A percentile compares a stretch with the other conserved stretches of the same genome.
Conservation (phyloP, 2,113 vertebrate species). For the Gobius niger region DNA sequence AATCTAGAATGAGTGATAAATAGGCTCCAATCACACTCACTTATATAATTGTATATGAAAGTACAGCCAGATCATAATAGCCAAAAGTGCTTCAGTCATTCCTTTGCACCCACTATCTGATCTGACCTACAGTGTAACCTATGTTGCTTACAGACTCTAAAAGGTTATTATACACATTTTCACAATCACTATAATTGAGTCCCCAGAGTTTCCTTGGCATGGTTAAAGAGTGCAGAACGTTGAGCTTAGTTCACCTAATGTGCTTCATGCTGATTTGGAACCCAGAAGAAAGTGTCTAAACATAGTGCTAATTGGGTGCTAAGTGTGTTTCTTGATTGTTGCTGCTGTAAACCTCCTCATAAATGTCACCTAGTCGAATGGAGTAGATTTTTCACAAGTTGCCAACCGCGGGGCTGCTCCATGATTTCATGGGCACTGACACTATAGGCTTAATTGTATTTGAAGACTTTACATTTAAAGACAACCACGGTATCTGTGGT, state of each 20-base stretch:
- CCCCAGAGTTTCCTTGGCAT: background rate
- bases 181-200: background rate
- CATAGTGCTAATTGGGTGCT: slow-evolving; percentile 66
- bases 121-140: no score
- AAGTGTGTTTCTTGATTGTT: slow-evolving; percentile 67
- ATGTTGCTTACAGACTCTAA: no score
- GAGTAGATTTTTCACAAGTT: slow-evolving; percentile 36
- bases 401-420: slow-evolving; percentile 22
- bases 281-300: slow-evolving; percentile 46
- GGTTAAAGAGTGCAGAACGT: slow-evolving; percentile 8
- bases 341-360: slow-evolving; percentile 69
- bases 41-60: no score
- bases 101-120: no score
- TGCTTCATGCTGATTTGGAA: slow-evolving; percentile 1
- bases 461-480: no score
- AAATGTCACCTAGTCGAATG: slow-evolving; percentile 59
- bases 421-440: background rate
- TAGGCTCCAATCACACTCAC: no score
- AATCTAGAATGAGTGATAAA: no score
- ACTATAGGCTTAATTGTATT: background rate
- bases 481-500: no score
- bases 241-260: background rate
- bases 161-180: no score
- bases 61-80: no score
- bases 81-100: no score